phyloP scores from a whole-genome alignment of 2,888 invertebrate genomes.

The Tetragnatha montana region DNA sequence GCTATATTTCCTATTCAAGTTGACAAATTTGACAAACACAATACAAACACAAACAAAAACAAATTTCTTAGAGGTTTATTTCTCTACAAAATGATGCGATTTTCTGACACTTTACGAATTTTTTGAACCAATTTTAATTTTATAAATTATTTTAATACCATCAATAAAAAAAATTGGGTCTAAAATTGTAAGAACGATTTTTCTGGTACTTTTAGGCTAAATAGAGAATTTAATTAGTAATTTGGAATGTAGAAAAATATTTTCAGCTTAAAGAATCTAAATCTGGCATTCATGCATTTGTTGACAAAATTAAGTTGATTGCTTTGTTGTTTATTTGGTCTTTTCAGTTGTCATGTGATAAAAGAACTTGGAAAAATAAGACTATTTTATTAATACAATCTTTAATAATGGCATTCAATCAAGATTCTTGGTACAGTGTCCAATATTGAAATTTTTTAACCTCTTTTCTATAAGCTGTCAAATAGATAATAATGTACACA shows the following conservation, averaged over 20 bases:
- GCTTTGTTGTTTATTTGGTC: background rate
- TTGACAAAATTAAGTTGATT: background rate
- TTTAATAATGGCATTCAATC: slow-evolving; percentile 50
- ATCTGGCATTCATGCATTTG: background rate
- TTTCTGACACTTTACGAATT: too few species aligned
- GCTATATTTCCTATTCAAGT: background rate
- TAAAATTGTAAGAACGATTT: too few species aligned
- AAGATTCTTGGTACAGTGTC: slow-evolving; percentile 55
- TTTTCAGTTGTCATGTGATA: slow-evolving; percentile 37
- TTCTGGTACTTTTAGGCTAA: too few species aligned
- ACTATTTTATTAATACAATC: background rate
- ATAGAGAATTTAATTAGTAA: too few species aligned
- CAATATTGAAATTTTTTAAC: background rate
- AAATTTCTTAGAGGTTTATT: background rate
- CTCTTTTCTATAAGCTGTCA: background rate
- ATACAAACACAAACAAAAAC: background rate
- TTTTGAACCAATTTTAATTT: too few species aligned
- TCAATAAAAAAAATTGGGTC: too few species aligned
- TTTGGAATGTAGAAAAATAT: too few species aligned
- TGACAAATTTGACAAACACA: too few species aligned
- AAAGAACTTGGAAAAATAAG: background rate
- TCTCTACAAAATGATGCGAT: background rate
- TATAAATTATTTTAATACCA: too few species aligned
- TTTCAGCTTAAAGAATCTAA: too few species aligned
- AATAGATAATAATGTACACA: too few species aligned